Conservation (phyloP, 2,797 vertebrate genomes). For the Pristis pectinata region DNA sequence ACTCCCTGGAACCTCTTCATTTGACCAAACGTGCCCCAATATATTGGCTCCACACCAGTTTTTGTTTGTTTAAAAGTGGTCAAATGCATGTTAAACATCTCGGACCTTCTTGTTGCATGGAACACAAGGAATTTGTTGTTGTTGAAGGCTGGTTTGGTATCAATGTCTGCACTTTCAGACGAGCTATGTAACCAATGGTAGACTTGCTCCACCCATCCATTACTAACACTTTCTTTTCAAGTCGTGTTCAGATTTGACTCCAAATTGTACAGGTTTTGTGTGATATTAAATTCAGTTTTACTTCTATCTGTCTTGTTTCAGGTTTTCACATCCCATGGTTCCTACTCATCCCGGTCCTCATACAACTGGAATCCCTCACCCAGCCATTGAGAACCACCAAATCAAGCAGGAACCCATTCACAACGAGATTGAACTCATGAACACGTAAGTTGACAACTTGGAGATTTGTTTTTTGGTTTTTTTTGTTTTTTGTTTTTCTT, state of each 20-base stretch:
- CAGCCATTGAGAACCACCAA: constrained; percentile 97
- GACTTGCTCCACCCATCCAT: no score
- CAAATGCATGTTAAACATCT: no score
- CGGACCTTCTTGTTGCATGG: no score
- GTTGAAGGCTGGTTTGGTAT: neutral
- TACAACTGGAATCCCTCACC: constrained; percentile 96
- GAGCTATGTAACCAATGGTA: neutral
- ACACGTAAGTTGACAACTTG: constrained; percentile 73
- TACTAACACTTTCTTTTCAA: neutral
- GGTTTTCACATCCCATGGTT: constrained; percentile 99
- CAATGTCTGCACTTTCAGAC: neutral
- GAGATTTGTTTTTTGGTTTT: neutral
- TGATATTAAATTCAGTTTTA: neutral
- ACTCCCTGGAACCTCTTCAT: no score
- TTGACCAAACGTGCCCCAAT: no score
- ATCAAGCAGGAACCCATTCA: constrained; percentile 95
- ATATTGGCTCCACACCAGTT: no score
- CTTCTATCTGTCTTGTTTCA: constrained; percentile 49
- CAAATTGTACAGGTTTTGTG: neutral
- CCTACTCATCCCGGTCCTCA: constrained; percentile 90
- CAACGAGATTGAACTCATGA: constrained; percentile 88
- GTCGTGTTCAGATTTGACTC: neutral
- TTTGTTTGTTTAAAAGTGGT: no score
- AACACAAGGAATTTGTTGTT: neutral
- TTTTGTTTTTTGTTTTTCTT: neutral